Conservation (phyloP, 2,888 invertebrate species). For the Drosophila affinis region DNA sequence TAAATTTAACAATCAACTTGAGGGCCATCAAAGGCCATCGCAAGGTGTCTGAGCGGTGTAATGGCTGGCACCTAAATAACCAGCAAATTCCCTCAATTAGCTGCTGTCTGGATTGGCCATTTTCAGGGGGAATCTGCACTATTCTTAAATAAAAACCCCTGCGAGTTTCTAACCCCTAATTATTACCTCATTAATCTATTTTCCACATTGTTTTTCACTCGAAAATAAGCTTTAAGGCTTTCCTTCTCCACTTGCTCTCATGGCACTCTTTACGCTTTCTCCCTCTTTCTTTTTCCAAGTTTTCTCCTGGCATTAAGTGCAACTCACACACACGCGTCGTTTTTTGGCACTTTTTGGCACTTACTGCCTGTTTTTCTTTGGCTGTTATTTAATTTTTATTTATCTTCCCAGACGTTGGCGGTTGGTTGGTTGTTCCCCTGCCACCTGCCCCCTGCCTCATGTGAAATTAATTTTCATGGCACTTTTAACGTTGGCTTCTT, state of each 20-base stretch:
- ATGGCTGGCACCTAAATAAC: not conserved
- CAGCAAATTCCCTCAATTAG: not conserved
- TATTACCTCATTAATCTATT: not conserved
- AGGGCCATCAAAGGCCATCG: not conserved
- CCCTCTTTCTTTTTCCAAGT: not conserved
- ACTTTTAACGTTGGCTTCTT: constrained; percentile 24
- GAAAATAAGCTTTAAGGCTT: not conserved
- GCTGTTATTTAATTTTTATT: constrained; percentile 24
- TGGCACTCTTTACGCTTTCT: not conserved
- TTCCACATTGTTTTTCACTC: not conserved
- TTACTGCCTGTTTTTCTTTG: not conserved
- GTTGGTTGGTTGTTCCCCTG: not conserved
- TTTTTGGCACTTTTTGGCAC: not conserved
- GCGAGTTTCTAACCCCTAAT: not conserved
- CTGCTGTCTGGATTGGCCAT: constrained; percentile 7
- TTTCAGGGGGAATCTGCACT: not conserved
- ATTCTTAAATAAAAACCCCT: not conserved
- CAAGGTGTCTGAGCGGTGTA: not conserved
- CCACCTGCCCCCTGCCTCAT: not conserved
- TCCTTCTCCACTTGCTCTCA: not conserved
- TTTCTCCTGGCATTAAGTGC: not conserved
- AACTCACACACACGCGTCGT: constrained; percentile 4
- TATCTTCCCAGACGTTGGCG: constrained; percentile 19
- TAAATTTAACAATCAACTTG: not conserved
- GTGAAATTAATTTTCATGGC: constrained; percentile 50